Evolutionary conservation across 2,113 vertebrate genomes (phyloP), one percentile per base, ranked within the genome.

Genomic region (Paradoxurus hermaphroditus): DNA sequence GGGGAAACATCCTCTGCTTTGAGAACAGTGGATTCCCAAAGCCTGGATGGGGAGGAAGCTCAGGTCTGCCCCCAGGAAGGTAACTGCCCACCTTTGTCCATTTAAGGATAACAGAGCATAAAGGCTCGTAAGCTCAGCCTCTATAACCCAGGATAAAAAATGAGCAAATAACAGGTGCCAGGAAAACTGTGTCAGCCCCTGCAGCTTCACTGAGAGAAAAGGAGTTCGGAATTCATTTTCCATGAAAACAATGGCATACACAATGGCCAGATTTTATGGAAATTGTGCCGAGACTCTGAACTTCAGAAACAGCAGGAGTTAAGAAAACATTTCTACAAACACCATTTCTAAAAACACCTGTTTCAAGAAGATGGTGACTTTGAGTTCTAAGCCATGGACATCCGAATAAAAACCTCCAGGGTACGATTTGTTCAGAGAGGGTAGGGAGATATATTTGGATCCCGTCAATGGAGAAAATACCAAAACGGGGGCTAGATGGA

Each of bases 341-440:
- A 18, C 11, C 25, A 59, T 56, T 68, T 56, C 67, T 90, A 16
- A 78, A 77, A 83, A 31, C 4, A 44, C 11, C 21, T 63, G 21
- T 87, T 93, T 44, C 18, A 94, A 86, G 39, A 56, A 86, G n/a
- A 78, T 67, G 10, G 9, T 3, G 3, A 19, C 25, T 81, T 91
- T 77, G 49, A 88, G n/a, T 87, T 85, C 59, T 59, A 95, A 97
- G 31, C 49, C 75, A 86, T 79, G 84, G 21, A 68, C 36, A 39
- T 51, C 75, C 67, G 65, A 65, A 59, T 49, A 84, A 86, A 96
- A 78, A n/a, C 27, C 2, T 53, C 16, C 36, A 44, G 31, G 49
- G 41, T 27, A 65, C 65, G 46, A 21, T 70, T 27, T 46, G 16
- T 62, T 90, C 81, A 62, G 59, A 89, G 36, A 49, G 11, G 4